A percentile compares a stretch with the other conserved stretches of the same genome.
Conservation (phyloP, 2,888 invertebrate species). For the Lepidocyrtinus sp. region DNA sequence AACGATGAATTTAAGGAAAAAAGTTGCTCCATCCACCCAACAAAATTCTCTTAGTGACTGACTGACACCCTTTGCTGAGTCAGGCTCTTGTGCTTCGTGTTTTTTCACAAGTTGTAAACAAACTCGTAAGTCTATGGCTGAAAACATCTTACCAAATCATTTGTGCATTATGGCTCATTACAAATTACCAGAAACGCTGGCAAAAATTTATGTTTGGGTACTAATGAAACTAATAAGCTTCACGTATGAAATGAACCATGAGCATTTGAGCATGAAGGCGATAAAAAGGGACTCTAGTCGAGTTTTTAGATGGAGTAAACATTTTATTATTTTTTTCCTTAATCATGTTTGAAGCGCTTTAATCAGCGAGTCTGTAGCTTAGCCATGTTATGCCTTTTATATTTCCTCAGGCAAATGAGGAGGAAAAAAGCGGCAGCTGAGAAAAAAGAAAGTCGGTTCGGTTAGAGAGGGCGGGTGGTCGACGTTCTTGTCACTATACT, state of each 20-base stretch:
- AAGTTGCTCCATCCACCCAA: not conserved
- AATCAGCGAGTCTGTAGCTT: slow-evolving; percentile 15
- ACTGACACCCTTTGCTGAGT: too few species aligned
- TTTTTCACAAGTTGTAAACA: slow-evolving; percentile 41
- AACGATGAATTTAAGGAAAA: not conserved
- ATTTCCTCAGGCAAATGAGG: not conserved
- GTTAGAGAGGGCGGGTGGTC: not conserved
- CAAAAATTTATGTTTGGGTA: not conserved
- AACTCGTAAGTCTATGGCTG: not conserved
- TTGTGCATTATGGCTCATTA: slow-evolving; percentile 11
- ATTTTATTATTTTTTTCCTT: slow-evolving; percentile 12
- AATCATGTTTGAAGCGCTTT: slow-evolving; percentile 35
- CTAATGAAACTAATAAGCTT: not conserved
- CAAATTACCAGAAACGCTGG: not conserved
- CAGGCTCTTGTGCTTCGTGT: not conserved
- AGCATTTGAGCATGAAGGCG: not conserved
- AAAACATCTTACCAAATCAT: too few species aligned
- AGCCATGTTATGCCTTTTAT: not conserved
- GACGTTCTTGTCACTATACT: not conserved
- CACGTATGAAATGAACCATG: slow-evolving; percentile 12
- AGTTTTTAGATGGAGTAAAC: slow-evolving; percentile 1
- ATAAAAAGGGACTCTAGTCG: slow-evolving; percentile 19
- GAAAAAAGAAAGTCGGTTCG: not conserved
- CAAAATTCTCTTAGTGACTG: not conserved
- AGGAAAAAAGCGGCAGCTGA: not conserved